Conservation (phyloP, 2,113 vertebrate genomes). For the Aegotheles bennettii region DNA sequence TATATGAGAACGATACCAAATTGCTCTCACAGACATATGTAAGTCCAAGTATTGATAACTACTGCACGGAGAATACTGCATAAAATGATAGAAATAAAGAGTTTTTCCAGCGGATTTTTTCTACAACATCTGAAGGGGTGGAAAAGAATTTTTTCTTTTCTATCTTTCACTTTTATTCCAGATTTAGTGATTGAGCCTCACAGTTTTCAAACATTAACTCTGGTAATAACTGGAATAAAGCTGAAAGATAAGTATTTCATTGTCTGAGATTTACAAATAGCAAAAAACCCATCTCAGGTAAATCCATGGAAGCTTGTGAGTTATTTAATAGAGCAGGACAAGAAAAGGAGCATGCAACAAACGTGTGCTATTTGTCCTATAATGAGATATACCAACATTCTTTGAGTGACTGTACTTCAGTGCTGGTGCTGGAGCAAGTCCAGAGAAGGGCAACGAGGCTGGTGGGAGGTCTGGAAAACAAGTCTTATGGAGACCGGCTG, state of each 20-base stretch:
- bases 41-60: background rate
- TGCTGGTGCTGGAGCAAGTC: too few species aligned
- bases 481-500: too few species aligned
- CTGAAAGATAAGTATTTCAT: background rate
- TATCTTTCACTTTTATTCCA: background rate
- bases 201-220: background rate
- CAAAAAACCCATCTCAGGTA: background rate
- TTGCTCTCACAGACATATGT: background rate
- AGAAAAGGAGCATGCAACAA: background rate
- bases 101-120: background rate
- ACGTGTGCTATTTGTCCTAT: background rate
- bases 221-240: background rate
- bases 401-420: background rate
- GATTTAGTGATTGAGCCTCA: background rate
- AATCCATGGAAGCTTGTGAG: background rate
- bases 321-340: background rate
- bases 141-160: background rate
- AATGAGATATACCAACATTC: background rate
- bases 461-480: too few species aligned
- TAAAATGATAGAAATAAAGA: background rate
- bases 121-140: background rate
- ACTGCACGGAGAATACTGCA: background rate
- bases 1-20: background rate
- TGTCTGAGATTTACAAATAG: background rate
- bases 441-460: too few species aligned